Evolutionary conservation across 2,888 invertebrate species (phyloP), one percentile per base, ranked within the genome.

Genomic region (Cosmopolites sordidus): DNA sequence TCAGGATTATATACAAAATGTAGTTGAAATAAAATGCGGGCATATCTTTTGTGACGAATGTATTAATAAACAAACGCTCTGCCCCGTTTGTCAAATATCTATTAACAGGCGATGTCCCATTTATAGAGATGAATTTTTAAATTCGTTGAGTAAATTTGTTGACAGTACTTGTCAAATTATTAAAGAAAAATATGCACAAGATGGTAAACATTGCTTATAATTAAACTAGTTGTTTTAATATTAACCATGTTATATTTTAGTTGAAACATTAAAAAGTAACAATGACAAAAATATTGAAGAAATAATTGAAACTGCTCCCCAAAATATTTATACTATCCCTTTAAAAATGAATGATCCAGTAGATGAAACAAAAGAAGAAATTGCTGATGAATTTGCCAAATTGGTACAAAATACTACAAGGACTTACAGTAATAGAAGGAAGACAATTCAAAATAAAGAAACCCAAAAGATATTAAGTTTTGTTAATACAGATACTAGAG

Each of bases 11-110:
- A 11, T 47, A 47, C 18, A 47, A 27, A 39, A 47, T 17, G 29
- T 29, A 27, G 47, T 27, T 15, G 22, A 49, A 38, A 15, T 43
- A 18, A 17, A 22, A 27, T 49, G 49, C 43, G 14, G 37, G 14
- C 49, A 49, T 37, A n/a, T 11, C 9, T 43, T 49, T 43, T 49
- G 49, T 15, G 42, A 27, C 17, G 18, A 12, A 43, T 49, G 49
- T 43, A 22, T 49, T 6, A 30, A 43, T 12, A n/a, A 33, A 12
- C 33, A 22, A 14, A 43, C 18, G 6, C 27, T 38, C 17, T 49
- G 49, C 18, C 49, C 49, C 14, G 6, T 49, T 30, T 49, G 49
- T 18, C 30, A 49, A 33, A 9, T 17, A 9, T 15, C 16, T 42
- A 37, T 49, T 22, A 37, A 38, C 8, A 33, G 38, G 43, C 43